Base-by-base conservation (phyloP, 2,113 vertebrate genomes). In the Apaloderma vittatum region DNA sequence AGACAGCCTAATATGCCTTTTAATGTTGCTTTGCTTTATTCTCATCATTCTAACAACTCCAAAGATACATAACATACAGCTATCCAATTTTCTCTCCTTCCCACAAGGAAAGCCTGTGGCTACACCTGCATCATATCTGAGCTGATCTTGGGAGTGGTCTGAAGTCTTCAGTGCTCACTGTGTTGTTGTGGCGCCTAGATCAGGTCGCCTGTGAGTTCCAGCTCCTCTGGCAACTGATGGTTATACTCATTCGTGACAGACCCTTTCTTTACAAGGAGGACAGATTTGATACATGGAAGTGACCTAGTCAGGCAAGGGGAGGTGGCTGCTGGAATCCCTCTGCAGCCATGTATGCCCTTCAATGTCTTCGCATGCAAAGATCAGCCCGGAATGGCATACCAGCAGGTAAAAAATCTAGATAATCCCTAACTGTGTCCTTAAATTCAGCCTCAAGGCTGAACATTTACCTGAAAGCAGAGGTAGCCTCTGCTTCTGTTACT, bases 11-110 rank as follows among this genome's bases (percentile, higher is more conserved):
- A 81, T 57, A 59, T 1, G 7, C 16, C 8, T 75, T 65, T 78
- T 84, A 84, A 74, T 91, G 76, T 96, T 86, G 32, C 82, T 92
- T 78, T 23, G 14, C 76, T 89, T 95, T 91, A 63, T 91, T 71
- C 29, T 77, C 15, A 11, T 92, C 4, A 5, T 63, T 77, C 65
- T 81, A 78, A 84, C 51, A 89, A 43, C 59, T 32, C 40, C 83
- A 61, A 67, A 85, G 68, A 32, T 16, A 54, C 15, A 26, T 27
- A 87, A 52, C 15, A 29, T 12, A 29, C 20, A 96, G 34, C 65
- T 65, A 14, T 57, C 27, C 48, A 63, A 12, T 74, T 94, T 96
- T 94, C 66, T 88, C 12, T 80, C 22, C n/a, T 93, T 68, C 83
- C 86, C 61, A 75, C 76, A 83, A 49, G 52, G 52, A 77, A 70